Conservation (phyloP, 2,888 invertebrate species). For the Scaptomyza reducta region DNA sequence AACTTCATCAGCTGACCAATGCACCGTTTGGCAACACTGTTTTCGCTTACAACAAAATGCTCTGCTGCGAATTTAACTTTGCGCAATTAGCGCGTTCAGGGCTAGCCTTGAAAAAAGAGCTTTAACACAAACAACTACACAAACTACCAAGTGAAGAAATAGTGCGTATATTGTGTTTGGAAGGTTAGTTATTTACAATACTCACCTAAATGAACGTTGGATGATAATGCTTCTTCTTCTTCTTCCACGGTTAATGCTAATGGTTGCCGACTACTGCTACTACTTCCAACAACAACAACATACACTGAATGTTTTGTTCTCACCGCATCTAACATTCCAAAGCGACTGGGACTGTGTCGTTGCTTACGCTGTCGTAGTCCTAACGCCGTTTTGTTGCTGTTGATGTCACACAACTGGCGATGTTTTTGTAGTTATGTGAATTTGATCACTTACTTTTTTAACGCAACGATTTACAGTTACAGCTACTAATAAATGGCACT, state of each 20-base stretch:
- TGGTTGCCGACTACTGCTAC: conserved; percentile 74
- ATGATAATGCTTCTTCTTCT: conserved; percentile 66
- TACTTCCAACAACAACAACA: conserved; percentile 80
- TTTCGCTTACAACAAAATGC: conserved; percentile 55
- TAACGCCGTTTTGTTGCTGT: conserved; percentile 32
- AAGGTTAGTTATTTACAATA: conserved; percentile 1
- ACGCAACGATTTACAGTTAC: conserved; percentile 14
- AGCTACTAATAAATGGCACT: conserved; percentile 50
- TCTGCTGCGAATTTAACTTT: conserved; percentile 31
- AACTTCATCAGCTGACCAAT: conserved; percentile 66
- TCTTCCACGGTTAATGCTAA: conserved; percentile 67
- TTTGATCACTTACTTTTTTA: conserved; percentile 27
- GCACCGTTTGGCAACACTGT: conserved; percentile 54
- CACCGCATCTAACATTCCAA: conserved; percentile 85
- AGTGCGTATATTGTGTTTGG: conserved; percentile 1
- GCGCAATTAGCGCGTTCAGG: conserved; percentile 41
- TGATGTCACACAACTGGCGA: conserved; percentile 29
- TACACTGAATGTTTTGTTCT: conserved; percentile 82
- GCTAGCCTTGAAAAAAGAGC: conserved; percentile 46
- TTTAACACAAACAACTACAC: conserved; percentile 14
- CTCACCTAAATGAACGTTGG: conserved; percentile 76
- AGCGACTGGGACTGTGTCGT: conserved; percentile 69
- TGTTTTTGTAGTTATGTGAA: neutral
- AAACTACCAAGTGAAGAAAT: conserved; percentile 1
- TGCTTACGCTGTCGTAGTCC: conserved; percentile 51